Evolutionary conservation across 2,797 vertebrate genomes (phyloP).

Genomic region (Percopsis omiscomaycus): DNA sequence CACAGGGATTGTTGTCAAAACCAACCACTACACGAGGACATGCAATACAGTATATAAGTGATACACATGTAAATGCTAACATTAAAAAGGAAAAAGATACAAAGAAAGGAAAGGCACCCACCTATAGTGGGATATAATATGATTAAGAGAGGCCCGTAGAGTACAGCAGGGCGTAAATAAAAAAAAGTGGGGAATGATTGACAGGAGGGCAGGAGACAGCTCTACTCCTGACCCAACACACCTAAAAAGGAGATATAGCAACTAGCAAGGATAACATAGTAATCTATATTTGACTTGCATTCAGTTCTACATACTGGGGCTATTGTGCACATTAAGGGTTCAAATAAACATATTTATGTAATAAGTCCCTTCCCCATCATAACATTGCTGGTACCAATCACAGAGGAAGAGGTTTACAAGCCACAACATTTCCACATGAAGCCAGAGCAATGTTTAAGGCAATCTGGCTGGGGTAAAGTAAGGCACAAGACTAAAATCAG

Average conservation of each 20-base stretch:
- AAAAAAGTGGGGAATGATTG: slow-evolving; percentile 34
- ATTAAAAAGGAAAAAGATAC: slow-evolving; percentile 54
- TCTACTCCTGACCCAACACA: slow-evolving; percentile 47
- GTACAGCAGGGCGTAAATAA: slow-evolving; percentile 16
- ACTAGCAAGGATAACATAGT: slow-evolving; percentile 58
- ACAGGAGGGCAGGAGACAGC: slow-evolving; percentile 50
- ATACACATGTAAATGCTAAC: slow-evolving; percentile 64
- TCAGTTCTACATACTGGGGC: slow-evolving; percentile 62
- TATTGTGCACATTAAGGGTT: slow-evolving; percentile 42
- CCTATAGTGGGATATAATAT: slow-evolving; percentile 61
- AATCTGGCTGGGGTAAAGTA: slow-evolving; percentile 48
- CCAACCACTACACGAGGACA: slow-evolving; percentile 52
- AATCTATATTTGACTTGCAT: slow-evolving; percentile 63
- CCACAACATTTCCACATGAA: slow-evolving; percentile 27
- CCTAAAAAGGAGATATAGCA: slow-evolving; percentile 60
- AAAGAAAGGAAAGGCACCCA: slow-evolving; percentile 62
- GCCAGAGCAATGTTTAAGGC: slow-evolving; percentile 47
- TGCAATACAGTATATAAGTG: slow-evolving; percentile 60
- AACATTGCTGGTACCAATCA: slow-evolving; percentile 56
- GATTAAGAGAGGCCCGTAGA: slow-evolving; percentile 58
- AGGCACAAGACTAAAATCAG: slow-evolving; percentile 60
- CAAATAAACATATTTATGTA: slow-evolving; percentile 37
- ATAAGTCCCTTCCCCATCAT: slow-evolving; percentile 40
- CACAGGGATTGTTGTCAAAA: slow-evolving; percentile 61
- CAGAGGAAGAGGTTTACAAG: slow-evolving; percentile 26